phyloP scores from a whole-genome alignment of 2,888 invertebrate species.

The Dynastes grantii region DNA sequence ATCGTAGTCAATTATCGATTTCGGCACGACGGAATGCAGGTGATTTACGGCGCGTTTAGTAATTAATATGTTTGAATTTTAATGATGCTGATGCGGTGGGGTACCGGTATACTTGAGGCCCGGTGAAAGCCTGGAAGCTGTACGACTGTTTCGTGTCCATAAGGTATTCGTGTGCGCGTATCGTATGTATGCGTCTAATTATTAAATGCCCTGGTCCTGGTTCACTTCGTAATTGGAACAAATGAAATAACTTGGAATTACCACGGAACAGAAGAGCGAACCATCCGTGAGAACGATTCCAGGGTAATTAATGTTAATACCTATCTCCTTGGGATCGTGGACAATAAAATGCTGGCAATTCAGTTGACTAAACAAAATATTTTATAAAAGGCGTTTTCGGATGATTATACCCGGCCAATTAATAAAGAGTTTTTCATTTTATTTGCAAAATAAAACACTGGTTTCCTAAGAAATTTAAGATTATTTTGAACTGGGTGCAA shows the following conservation, averaged over 20 bases:
- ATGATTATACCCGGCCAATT: no score
- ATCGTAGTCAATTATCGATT: conserved; percentile 38
- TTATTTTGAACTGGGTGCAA: no score
- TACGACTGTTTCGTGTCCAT: no score
- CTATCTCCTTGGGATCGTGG: neutral
- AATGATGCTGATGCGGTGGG: conserved; percentile 30
- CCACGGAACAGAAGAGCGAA: neutral
- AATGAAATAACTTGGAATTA: conserved; percentile 25
- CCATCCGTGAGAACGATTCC: neutral
- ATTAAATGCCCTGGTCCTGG: conserved; percentile 1
- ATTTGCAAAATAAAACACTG: no score
- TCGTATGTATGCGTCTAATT: neutral
- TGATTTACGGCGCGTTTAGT: conserved; percentile 34
- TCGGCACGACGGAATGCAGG: conserved; percentile 21
- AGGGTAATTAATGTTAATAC: no score
- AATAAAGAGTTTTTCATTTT: no score
- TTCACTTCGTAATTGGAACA: conserved; percentile 34
- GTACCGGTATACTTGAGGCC: no score
- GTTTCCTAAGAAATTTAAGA: no score
- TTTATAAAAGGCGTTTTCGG: no score
- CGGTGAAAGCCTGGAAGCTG: no score
- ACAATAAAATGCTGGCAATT: neutral
- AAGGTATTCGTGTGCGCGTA: no score
- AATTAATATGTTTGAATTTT: conserved; percentile 44
- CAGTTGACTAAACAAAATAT: no score